Base-by-base conservation (phyloP, 1,140 invertebrate genomes). In the Sarcophaga peregrina region DNA sequence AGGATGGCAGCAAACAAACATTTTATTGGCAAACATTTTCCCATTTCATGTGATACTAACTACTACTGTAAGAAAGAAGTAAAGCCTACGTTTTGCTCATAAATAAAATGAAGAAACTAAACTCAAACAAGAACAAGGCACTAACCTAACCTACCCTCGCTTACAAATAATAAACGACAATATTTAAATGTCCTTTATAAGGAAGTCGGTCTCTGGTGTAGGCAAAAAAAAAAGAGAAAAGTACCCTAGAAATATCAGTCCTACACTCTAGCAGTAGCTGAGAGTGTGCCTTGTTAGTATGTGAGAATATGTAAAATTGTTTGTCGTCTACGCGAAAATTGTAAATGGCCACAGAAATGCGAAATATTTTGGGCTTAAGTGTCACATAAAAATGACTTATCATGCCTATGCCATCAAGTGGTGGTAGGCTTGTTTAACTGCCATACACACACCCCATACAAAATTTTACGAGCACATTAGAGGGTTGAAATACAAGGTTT, bases 311-410 rank as follows among this genome's bases (percentile, higher is more conserved):
- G 62, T 68, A 68, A 68, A 68, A 68, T 8, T 68, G n/a, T 48
- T 46, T n/a, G 25, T 45, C 11, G 7, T 75, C 46, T 46, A 46
- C 37, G 52, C 52, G 80, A 62, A 81, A 81, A 81, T 81, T 81
- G 80, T 68, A 81, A 81, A 81, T 81, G 80, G 80, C 80, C 75
- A 78, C 75, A 78, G 52, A 68, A 81, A 88, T 85, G 87, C 86
- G 87, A 88, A 88, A 88, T 88, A 87, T 88, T 88, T 37, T 88
- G 88, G 88, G 87, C 87, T 86, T 87, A 88, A 88, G 87, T 88
- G 86, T 88, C 87, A 88, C 87, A 88, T 88, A 88, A 88, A 88
- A 88, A 88, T 88, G 87, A 88, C 87, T 88, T 88, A 88, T 88
- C 87, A 78, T 78, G 47, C 11, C 10, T 17, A 50, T 20, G 50